Evolutionary conservation across 2,888 invertebrate species (phyloP).

Genomic region (Ceraclea dissimilis): DNA sequence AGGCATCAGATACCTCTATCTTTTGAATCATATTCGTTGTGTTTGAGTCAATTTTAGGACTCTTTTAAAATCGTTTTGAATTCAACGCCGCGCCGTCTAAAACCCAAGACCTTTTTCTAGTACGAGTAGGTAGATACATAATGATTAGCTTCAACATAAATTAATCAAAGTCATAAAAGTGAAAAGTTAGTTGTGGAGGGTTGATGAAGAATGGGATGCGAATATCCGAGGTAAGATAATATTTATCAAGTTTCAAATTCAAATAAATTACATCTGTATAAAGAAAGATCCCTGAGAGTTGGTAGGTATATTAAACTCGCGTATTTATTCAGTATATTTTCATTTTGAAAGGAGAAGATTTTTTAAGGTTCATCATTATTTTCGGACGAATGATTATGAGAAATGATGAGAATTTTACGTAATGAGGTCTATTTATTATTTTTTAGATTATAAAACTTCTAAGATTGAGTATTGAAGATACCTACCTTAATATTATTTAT

Average conservation of each 20-base stretch:
- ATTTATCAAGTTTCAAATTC: background rate
- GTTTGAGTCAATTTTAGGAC: no score
- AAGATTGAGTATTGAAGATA: no score
- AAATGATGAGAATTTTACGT: background rate
- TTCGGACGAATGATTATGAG: background rate
- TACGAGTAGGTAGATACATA: no score
- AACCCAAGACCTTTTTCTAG: no score
- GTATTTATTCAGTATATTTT: no score
- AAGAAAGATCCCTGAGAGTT: background rate
- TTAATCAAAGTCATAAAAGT: conserved; percentile 5
- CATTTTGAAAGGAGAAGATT: background rate
- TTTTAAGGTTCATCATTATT: background rate
- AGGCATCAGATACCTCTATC: no score
- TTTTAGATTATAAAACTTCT: background rate
- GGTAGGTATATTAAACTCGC: no score
- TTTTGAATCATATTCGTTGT: no score
- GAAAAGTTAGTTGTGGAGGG: background rate
- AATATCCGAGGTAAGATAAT: background rate
- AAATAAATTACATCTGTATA: background rate
- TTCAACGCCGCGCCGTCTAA: no score
- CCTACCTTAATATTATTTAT: no score
- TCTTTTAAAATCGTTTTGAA: no score
- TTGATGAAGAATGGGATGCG: background rate
- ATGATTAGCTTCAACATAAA: background rate
- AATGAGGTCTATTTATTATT: background rate